Conservation (phyloP, 2,797 vertebrate species). For the Hyperoplus immaculatus region DNA sequence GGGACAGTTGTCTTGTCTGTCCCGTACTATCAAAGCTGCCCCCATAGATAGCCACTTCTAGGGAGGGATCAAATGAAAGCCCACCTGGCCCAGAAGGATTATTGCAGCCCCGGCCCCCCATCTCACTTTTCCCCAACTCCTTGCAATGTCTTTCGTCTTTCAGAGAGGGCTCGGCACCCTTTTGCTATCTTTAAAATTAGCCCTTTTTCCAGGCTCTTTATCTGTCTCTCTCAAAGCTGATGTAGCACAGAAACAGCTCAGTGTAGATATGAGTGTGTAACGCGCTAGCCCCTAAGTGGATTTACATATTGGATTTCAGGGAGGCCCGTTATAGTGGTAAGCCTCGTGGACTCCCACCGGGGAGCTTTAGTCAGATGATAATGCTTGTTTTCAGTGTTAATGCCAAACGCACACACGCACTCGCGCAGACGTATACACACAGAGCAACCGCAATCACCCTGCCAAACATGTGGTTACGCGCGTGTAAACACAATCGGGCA, state of each 20-base stretch:
- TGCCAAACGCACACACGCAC: conserved; percentile 66
- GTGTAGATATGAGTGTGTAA: conserved; percentile 56
- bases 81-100: conserved; percentile 68
- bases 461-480: conserved; percentile 70
- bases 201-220: conserved; percentile 39
- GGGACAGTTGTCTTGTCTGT: conserved; percentile 68
- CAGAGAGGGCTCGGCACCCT: conserved; percentile 39
- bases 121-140: conserved; percentile 37
- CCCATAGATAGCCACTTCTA: conserved; percentile 51
- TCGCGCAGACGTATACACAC: conserved; percentile 32
- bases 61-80: conserved; percentile 70
- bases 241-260: conserved; percentile 52
- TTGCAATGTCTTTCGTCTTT: conserved; percentile 49
- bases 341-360: conserved; percentile 78
- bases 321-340: conserved; percentile 75
- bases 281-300: conserved; percentile 78
- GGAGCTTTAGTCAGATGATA: conserved; percentile 82
- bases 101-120: conserved; percentile 36
- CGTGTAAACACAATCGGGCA: conserved; percentile 36
- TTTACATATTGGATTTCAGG: conserved; percentile 87
- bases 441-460: conserved; percentile 54
- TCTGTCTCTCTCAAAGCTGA: conserved; percentile 56
- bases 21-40: conserved; percentile 70
- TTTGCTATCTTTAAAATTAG: conserved; percentile 54
- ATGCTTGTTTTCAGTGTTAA: conserved; percentile 86